Evolutionary conservation across 1,140 invertebrate species (phyloP), one percentile per base, ranked within the genome.

Genomic region (Araneus ventricosus): DNA sequence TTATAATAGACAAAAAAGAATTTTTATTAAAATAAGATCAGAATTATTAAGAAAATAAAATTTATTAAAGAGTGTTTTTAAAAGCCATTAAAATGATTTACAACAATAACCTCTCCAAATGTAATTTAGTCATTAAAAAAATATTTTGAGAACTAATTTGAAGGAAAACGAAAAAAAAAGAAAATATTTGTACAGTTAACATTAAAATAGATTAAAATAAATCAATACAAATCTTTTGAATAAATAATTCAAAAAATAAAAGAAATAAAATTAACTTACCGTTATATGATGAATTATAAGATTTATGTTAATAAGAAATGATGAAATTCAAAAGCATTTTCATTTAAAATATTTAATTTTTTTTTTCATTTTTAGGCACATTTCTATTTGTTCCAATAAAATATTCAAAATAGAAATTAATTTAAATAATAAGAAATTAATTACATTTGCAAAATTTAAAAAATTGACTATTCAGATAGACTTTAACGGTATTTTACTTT

Each of bases 401-500:
- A 63, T n/a, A 63, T 4, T 4, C 3, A n/a, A 63, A 63, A 2
- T 2, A 63, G 24, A 20, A n/a, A 61, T 1, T 52, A 52, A 17
- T 52, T n/a, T 20, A 61, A 24, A 1, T n/a, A 61, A 61, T 17
- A 61, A 61, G 20, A 22, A 5, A 7, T 61, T 24, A 61, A 61
- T 61, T 17, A 61, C 6, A 79, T 10, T 37, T 79, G 70, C 30
- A 20, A 17, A 80, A 39, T 39, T 37, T 80, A 80, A 52, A 52
- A 52, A 17, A 80, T 22, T 22, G 6, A 24, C 17, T 34, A 39
- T 41, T 39, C 24, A 24, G 17, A 39, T 79, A 39, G 75, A 52
- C 52, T 88, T 67, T 41, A 88, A 88, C 86, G 63, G 61, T 63
- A 70, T 59, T 88, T 67, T 88, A 88, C 86, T 88, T 70, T 34